Evolutionary conservation across 2,113 vertebrate genomes (phyloP), one percentile per base, ranked within the genome.

Genomic region (Petrocephalus zakoni): DNA sequence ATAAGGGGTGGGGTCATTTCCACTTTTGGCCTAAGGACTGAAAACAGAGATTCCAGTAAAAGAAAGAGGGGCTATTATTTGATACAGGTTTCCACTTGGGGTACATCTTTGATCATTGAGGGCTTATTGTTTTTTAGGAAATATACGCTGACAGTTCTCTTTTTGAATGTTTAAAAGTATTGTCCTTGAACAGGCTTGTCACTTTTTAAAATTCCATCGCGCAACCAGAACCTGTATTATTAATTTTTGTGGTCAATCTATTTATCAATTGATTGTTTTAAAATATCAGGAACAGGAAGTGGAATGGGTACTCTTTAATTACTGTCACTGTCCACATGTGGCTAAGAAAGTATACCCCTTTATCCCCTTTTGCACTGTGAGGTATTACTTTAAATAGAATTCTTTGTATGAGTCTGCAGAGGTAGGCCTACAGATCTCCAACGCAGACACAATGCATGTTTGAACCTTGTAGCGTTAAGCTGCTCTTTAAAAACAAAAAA

Each of bases 11-110:
- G 94, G 90, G 90, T 86, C 90, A 89, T 88, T 84, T 89, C 82
- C 92, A 92, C 94, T 90, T 78, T 0, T 91, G 89, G 94, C 93
- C 90, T 90, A 89, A 93, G 86, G 92, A 94, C 94, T 92, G 90
- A 93, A 94, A 94, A 89, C 93, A 93, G 88, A 91, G 91, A 93
- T 93, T 93, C 90, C 89, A 91, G 92, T 93, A 64, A 81, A 68
- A 90, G 88, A 42, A 78, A 78, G 72, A 78, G 72, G 72, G 90
- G 90, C 90, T 89, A 90, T 89, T 89, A 88, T 90, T 92, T 93
- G 87, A 92, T 91, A 88, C 75, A 37, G 87, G 89, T 88, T 82
- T 88, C 86, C 87, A 88, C 89, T 88, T 87, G 81, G 89, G 89
- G 87, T 87, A 88, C 90, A 87, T 72, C 81, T 87, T 85, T 88